phyloP scores from a whole-genome alignment of 2,797 vertebrate genomes.

The Austrolebias charrua region DNA sequence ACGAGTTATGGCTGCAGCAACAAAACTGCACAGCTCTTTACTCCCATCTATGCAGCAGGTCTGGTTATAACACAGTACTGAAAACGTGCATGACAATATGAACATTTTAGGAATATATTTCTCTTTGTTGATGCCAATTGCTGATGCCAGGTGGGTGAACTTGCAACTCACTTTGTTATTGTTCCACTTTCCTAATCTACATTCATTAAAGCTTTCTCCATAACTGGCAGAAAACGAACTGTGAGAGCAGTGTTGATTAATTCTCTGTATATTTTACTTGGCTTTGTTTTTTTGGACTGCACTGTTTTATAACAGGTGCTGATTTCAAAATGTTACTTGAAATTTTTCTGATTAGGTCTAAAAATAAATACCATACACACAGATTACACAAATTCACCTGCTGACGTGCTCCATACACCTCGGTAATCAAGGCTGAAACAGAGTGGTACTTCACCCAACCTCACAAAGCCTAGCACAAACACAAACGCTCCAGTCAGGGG shows the following conservation, averaged over 20 bases:
- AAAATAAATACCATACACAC: not conserved
- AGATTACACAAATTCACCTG: not conserved
- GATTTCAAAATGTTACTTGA: slow-evolving; percentile 1
- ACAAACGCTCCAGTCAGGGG: slow-evolving; percentile 23
- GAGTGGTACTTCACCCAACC: slow-evolving; percentile 38
- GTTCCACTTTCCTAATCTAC: not conserved
- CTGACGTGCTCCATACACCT: not conserved
- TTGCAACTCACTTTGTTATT: not conserved
- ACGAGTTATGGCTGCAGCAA: no score
- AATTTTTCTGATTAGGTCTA: not conserved
- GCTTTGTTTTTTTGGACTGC: not conserved
- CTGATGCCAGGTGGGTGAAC: slow-evolving; percentile 11
- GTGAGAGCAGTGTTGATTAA: not conserved
- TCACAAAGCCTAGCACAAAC: slow-evolving; percentile 16
- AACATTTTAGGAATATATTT: slow-evolving; percentile 1
- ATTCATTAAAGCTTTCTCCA: not conserved
- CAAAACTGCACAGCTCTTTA: not conserved
- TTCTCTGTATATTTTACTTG: not conserved
- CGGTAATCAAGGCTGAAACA: slow-evolving; percentile 20
- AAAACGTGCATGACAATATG: not conserved
- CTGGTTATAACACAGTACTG: no score
- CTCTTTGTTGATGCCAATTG: slow-evolving; percentile 18
- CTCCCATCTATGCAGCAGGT: not conserved
- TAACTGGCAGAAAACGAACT: not conserved
- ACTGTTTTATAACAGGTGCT: not conserved